phyloP scores from a whole-genome alignment of 2,888 invertebrate species.

The Ecdyonurus torrentis region DNA sequence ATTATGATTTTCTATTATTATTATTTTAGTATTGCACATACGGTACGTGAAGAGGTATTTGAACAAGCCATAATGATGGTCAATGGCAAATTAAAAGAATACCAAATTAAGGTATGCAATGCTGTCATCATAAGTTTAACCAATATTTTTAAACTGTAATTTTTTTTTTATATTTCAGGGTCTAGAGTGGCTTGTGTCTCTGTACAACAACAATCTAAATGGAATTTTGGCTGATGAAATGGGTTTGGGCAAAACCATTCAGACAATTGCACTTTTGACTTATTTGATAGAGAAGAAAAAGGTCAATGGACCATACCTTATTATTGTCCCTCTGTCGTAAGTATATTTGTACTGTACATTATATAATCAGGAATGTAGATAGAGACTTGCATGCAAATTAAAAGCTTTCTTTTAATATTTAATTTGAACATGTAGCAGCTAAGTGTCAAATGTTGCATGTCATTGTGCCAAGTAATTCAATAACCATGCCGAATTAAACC shows the following conservation, averaged over 20 bases:
- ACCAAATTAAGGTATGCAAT: constrained; percentile 29
- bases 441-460: too few relatives aligned
- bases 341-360: constrained; percentile 15
- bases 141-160: neutral
- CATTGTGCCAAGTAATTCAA: too few relatives aligned
- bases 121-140: neutral
- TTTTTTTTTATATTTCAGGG: constrained; percentile 23
- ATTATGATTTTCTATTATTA: neutral
- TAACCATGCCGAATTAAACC: neutral
- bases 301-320: constrained; percentile 41
- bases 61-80: constrained; percentile 38
- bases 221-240: constrained; percentile 48
- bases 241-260: constrained; percentile 38
- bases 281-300: constrained; percentile 44
- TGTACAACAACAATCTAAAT: constrained; percentile 46
- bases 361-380: too few relatives aligned
- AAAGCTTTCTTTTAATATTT: neutral
- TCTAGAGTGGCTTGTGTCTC: constrained; percentile 44
- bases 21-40: constrained; percentile 32
- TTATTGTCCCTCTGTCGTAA: constrained; percentile 44
- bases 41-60: constrained; percentile 33
- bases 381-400: neutral
- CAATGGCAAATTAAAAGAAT: constrained; percentile 39
- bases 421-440: neutral
- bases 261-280: constrained; percentile 42